These are phyloP conservation scores for Okamejei kenojei DNA, from an alignment of 2,797 vertebrate genomes.

Conservation along the genomic window DNA sequence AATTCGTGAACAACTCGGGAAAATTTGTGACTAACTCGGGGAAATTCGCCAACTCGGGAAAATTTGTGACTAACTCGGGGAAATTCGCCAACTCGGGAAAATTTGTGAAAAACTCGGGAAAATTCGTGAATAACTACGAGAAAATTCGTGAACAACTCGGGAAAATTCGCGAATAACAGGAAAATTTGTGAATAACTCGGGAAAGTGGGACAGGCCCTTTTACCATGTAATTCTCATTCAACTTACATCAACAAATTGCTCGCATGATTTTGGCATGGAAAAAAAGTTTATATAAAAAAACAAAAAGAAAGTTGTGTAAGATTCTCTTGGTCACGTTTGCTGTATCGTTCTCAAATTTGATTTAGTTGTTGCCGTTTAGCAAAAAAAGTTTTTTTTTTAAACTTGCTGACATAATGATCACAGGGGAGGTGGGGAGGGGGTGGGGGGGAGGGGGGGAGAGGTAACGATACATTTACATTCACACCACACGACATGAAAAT, in stretches of 20 bases:
- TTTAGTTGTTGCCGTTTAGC: conserved; percentile 23
- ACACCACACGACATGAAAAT: conserved; percentile 98
- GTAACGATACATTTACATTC: conserved; percentile 94
- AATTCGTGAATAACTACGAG: too few species aligned
- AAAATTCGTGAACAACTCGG: too few species aligned
- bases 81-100: too few species aligned
- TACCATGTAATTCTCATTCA: conserved; percentile 80
- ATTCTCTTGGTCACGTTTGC: conserved; percentile 83
- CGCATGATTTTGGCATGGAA: conserved; percentile 99
- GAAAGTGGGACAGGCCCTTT: too few species aligned
- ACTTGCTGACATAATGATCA: conserved; percentile 70
- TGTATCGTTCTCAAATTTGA: conserved; percentile 59
- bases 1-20: too few species aligned
- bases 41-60: too few species aligned
- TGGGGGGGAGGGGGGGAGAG: conserved; percentile 63
- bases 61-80: too few species aligned
- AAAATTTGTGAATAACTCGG: too few species aligned
- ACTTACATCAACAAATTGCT: conserved; percentile 99
- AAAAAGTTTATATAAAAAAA: conserved; percentile 79
- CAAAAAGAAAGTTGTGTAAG: conserved; percentile 95
- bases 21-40: too few species aligned
- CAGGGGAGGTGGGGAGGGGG: conserved; percentile 46
- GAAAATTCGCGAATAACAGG: too few species aligned
- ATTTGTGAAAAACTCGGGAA: too few species aligned
- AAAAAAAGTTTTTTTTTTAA: conserved; percentile 35